Conservation (phyloP, 2,113 vertebrate genomes). For the Arothron firmamentum region DNA sequence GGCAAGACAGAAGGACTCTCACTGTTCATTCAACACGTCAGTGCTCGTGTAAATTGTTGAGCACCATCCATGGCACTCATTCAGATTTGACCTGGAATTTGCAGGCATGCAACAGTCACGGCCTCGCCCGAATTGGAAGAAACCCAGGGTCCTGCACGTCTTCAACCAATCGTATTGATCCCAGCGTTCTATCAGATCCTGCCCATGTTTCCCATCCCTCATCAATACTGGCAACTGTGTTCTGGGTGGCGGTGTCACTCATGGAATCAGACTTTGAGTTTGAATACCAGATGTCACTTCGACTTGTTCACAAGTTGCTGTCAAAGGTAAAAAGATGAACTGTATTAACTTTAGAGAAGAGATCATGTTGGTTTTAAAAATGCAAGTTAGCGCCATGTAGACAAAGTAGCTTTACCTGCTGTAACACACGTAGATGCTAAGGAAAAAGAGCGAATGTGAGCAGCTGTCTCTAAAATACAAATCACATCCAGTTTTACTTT, state of each 20-base stretch:
- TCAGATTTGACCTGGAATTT: slow-evolving; percentile 36
- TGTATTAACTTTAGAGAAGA: not conserved
- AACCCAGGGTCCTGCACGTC: slow-evolving; percentile 87
- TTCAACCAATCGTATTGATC: slow-evolving; percentile 82
- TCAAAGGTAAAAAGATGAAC: slow-evolving; percentile 65
- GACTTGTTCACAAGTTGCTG: slow-evolving; percentile 89
- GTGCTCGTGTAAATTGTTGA: not conserved
- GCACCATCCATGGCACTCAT: not conserved
- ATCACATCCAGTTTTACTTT: not conserved
- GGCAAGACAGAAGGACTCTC: slow-evolving; percentile 37
- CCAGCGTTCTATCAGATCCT: slow-evolving; percentile 80
- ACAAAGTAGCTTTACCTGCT: not conserved
- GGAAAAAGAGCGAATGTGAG: no score
- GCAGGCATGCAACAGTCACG: slow-evolving; percentile 91
- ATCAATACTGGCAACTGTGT: slow-evolving; percentile 91
- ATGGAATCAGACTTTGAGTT: slow-evolving; percentile 99
- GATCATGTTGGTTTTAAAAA: not conserved
- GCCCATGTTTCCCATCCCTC: slow-evolving; percentile 90
- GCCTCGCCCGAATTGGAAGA: slow-evolving; percentile 76
- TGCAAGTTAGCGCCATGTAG: not conserved
- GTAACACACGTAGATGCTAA: not conserved
- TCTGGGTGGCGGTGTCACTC: slow-evolving; percentile 95
- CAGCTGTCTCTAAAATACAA: not conserved
- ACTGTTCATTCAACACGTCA: not conserved
- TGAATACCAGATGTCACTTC: slow-evolving; percentile 94